Evolutionary conservation across 1,140 invertebrate species (phyloP).

Genomic region (Aphidius ervi): DNA sequence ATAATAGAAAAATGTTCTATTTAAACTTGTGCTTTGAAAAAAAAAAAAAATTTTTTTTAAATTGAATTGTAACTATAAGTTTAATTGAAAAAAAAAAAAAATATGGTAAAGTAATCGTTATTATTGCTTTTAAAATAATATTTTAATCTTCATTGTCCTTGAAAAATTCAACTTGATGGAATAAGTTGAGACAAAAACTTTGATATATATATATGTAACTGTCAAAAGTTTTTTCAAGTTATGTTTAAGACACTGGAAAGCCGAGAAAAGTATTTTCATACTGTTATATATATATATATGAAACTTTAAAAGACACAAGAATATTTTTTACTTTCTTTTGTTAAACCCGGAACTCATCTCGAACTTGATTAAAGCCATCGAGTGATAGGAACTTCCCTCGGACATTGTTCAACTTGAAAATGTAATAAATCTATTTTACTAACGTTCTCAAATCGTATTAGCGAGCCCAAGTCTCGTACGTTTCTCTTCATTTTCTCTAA

Average conservation of each 20-base stretch:
- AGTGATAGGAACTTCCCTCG: constrained; percentile 27
- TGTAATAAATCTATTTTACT: constrained; percentile 31
- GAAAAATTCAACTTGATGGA: too few relatives aligned
- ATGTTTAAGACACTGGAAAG: constrained; percentile 11
- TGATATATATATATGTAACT: too few relatives aligned
- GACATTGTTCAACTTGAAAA: constrained; percentile 37
- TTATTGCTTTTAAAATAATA: too few relatives aligned
- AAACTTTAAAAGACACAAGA: constrained; percentile 1
- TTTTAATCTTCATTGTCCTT: too few relatives aligned
- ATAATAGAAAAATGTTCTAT: too few relatives aligned
- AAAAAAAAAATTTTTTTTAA: too few relatives aligned
- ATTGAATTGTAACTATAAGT: too few relatives aligned
- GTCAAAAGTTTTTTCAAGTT: constrained; percentile 17
- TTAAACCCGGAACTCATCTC: constrained; percentile 21
- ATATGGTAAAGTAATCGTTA: too few relatives aligned
- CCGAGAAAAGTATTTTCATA: constrained; percentile 13
- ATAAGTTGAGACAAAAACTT: neutral
- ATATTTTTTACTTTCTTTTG: constrained; percentile 9
- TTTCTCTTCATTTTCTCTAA: constrained; percentile 13
- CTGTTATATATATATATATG: constrained; percentile 13
- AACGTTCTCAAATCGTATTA: constrained; percentile 16
- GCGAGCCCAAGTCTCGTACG: constrained; percentile 16
- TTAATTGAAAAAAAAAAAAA: too few relatives aligned
- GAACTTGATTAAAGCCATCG: constrained; percentile 34
- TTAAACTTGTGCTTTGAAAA: too few relatives aligned